A percentile compares a stretch with the other conserved stretches of the same genome.
Conservation (phyloP, 2,113 vertebrate species). For the Oncorhynchus nerka region DNA sequence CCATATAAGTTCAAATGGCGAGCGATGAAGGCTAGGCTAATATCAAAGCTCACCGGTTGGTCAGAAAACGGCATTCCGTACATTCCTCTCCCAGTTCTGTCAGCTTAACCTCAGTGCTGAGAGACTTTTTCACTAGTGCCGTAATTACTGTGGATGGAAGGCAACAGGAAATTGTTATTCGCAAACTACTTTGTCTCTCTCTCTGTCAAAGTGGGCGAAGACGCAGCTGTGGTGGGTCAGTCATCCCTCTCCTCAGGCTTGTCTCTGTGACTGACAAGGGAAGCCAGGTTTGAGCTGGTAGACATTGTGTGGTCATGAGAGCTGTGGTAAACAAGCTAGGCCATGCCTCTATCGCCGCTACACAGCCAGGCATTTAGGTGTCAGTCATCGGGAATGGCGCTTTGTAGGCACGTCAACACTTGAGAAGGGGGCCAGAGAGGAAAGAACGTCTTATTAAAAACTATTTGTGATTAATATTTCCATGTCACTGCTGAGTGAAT, state of each 20-base stretch:
- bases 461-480: slow-evolving; percentile 31
- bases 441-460: slow-evolving; percentile 29
- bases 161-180: slow-evolving; percentile 22
- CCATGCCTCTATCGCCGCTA: slow-evolving; percentile 26
- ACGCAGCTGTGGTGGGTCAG: slow-evolving; percentile 3
- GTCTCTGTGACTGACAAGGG: slow-evolving; percentile 50
- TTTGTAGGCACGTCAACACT: slow-evolving; percentile 38
- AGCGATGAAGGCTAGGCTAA: slow-evolving; percentile 27
- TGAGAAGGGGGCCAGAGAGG: slow-evolving; percentile 30
- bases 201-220: neutral
- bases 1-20: slow-evolving; percentile 15
- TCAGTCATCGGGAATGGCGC: slow-evolving; percentile 18
- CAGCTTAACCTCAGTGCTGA: slow-evolving; percentile 22
- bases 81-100: slow-evolving; percentile 39
- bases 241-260: slow-evolving; percentile 2
- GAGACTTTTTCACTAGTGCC: slow-evolving; percentile 22
- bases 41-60: slow-evolving; percentile 18
- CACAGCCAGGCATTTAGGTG: slow-evolving; percentile 27
- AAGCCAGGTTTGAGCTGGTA: slow-evolving; percentile 35
- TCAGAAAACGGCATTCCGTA: slow-evolving; percentile 37
- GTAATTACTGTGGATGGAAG: slow-evolving; percentile 29
- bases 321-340: slow-evolving; percentile 37
- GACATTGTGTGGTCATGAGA: slow-evolving; percentile 23
- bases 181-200: neutral
- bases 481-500: slow-evolving; percentile 19